Evolutionary conservation across 2,113 vertebrate genomes (phyloP), one percentile per base, ranked within the genome.

Genomic region (Engraulis encrasicolus): DNA sequence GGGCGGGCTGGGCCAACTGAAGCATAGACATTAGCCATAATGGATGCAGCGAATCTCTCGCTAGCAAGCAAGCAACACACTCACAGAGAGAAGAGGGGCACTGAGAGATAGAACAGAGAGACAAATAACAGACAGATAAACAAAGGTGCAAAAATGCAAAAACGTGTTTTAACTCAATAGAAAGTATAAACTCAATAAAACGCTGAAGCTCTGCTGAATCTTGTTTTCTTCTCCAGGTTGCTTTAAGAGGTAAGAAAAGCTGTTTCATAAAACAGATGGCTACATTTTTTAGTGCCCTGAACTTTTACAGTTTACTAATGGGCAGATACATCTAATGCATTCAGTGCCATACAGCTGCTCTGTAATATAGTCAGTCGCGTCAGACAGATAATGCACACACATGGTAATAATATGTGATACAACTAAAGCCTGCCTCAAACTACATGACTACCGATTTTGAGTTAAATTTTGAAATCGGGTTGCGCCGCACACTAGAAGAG

Each of bases 11-110:
- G 12, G 79, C 79, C 14, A 0, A 66, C 49, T 52, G 48, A 86
- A 83, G 89, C 18, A 90, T 91, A 85, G 87, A 90, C 90, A 90
- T 92, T 85, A 88, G 27, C 61, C 84, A 81, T 87, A 89, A 90
- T 85, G 86, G 81, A 54, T 50, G 50, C 74, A 78, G 52, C 36
- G 27, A 74, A 34, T 34, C 31, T 27, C 61, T 27, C 31, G 3
- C 66, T 74, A 74, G 17, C 66, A 74, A 3, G 34, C 66, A 74
- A 23, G 34, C 15, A 4, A 71, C 61, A 71, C 61, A 71, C 12
- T 31, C 61, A 71, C 61, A 71, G 23, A 6, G 27, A 1, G 27
- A 1, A 66, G 1, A 66, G 6, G 31, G 23, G 15, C 1, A 23
- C 19, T 6, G 20, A 23, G 54, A 58, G 54, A 23, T 19, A 58